Evolutionary conservation across 2,888 invertebrate genomes (phyloP).

Genomic region (Lepidocyrtinus sp.): DNA sequence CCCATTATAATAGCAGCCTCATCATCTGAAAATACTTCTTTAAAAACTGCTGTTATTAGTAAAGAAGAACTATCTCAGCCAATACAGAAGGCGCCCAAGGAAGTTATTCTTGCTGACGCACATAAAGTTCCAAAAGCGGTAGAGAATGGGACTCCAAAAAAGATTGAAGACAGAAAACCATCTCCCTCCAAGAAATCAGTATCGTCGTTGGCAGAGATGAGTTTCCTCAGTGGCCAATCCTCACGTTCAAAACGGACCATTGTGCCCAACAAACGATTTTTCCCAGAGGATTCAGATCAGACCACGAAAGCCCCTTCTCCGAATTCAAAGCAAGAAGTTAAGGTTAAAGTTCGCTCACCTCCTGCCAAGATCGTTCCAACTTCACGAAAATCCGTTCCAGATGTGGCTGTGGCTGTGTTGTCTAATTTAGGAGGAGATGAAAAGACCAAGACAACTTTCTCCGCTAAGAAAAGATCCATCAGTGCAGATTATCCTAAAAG

Average conservation of each 20-base stretch:
- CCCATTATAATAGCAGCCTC: conserved; percentile 11
- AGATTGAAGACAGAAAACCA: too few species aligned
- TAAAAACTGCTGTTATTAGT: too few species aligned
- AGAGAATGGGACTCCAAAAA: too few species aligned
- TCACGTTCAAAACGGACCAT: conserved; percentile 47
- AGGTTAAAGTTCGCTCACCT: background rate
- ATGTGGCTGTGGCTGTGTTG: too few species aligned
- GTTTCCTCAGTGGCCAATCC: conserved; percentile 32
- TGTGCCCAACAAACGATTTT: conserved; percentile 54
- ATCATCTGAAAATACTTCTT: too few species aligned
- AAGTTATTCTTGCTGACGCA: too few species aligned
- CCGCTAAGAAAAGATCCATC: conserved; percentile 13
- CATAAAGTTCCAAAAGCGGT: too few species aligned
- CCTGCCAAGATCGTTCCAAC: background rate
- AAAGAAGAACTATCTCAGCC: too few species aligned
- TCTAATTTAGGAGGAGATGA: background rate
- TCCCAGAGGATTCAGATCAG: conserved; percentile 18
- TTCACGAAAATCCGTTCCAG: background rate
- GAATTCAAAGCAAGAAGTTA: too few species aligned
- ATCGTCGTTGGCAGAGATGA: conserved; percentile 14
- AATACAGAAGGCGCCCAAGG: too few species aligned
- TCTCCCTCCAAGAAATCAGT: background rate
- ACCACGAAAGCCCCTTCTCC: too few species aligned
- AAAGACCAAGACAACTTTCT: background rate
- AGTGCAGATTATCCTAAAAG: conserved; percentile 1